These are phyloP conservation scores for Choreutis nemorana DNA, from an alignment of 2,888 invertebrate species.

Conservation along the genomic window DNA sequence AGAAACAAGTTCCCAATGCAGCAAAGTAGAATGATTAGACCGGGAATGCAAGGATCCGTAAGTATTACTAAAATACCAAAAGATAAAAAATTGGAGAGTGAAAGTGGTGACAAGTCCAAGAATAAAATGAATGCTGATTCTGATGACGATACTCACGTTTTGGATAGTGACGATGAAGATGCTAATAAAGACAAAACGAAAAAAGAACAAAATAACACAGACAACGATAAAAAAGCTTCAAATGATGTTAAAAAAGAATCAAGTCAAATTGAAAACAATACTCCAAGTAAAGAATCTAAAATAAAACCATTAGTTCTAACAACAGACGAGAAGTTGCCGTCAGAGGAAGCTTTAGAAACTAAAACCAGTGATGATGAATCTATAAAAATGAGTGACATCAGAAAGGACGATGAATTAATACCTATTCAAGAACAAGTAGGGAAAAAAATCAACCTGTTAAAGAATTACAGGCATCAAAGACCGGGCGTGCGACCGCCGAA, in stretches of 20 bases:
- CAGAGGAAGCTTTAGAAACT: constrained; percentile 44
- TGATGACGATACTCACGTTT: constrained; percentile 47
- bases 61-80: constrained; percentile 53
- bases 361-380: constrained; percentile 24
- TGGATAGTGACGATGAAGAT: constrained; percentile 51
- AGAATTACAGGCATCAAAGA: constrained; percentile 59
- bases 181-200: constrained; percentile 14
- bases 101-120: constrained; percentile 22
- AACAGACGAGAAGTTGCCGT: constrained; percentile 49
- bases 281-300: constrained; percentile 8
- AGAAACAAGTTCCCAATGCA: constrained; percentile 35
- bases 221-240: constrained; percentile 12
- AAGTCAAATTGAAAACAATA: constrained; percentile 13
- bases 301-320: constrained; percentile 36
- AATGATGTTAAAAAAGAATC: constrained; percentile 13
- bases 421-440: constrained; percentile 24
- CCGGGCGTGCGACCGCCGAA: constrained; percentile 32
- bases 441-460: constrained; percentile 50
- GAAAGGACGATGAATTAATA: too few species aligned
- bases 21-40: constrained; percentile 32
- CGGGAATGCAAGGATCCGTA: constrained; percentile 44
- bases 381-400: constrained; percentile 16
- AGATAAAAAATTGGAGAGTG: constrained; percentile 30
- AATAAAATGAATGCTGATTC: constrained; percentile 30
- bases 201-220: constrained; percentile 8